These are phyloP conservation scores for Nysson spinosus DNA, from an alignment of 2,888 invertebrate genomes.

Conservation along the genomic window DNA sequence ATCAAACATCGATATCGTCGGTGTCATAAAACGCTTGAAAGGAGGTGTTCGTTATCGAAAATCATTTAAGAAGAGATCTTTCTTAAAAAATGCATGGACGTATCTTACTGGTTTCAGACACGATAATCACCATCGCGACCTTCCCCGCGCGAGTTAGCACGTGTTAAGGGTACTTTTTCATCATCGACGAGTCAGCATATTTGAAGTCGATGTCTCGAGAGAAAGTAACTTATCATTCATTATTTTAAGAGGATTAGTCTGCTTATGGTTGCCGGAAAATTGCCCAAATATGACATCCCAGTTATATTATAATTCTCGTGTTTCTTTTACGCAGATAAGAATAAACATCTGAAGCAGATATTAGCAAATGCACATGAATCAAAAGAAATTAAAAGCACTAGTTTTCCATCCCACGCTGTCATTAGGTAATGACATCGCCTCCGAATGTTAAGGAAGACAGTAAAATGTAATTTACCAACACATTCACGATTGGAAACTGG, in stretches of 20 bases:
- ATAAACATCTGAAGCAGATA: too few species aligned
- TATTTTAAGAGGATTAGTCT: conserved; percentile 61
- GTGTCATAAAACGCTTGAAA: too few species aligned
- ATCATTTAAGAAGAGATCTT: conserved; percentile 6
- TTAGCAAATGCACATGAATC: too few species aligned
- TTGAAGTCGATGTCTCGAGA: conserved; percentile 51
- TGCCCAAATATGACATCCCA: background rate
- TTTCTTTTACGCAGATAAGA: too few species aligned
- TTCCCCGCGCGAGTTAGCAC: conserved; percentile 36
- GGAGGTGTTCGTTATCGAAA: background rate
- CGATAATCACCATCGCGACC: conserved; percentile 52
- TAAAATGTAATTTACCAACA: conserved; percentile 53
- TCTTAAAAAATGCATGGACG: conserved; percentile 32
- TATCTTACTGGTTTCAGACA: conserved; percentile 25
- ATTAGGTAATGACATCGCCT: conserved; percentile 38
- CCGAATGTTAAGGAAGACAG: conserved; percentile 41
- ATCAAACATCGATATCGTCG: too few species aligned
- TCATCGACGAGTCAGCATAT: conserved; percentile 59
- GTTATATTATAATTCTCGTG: too few species aligned
- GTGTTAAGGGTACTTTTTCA: conserved; percentile 56
- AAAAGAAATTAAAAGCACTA: background rate
- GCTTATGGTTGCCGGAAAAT: conserved; percentile 56
- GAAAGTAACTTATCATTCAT: conserved; percentile 54
- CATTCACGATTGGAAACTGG: conserved; percentile 16
- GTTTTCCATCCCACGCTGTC: conserved; percentile 22